Base-by-base conservation (phyloP, 2,797 vertebrate genomes). In the Sebastes itinus region DNA sequence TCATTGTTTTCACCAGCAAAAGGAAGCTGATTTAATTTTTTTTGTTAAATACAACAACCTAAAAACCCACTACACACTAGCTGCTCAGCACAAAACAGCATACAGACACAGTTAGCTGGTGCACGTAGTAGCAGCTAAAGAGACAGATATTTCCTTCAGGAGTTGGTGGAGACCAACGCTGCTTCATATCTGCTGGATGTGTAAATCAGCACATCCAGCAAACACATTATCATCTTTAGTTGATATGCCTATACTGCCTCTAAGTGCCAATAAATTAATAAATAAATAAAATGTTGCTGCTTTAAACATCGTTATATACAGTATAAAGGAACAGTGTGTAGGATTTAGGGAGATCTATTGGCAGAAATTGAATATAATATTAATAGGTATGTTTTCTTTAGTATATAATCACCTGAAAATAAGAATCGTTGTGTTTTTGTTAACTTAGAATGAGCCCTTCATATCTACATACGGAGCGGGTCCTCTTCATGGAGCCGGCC, bases 241-340 rank as follows among this genome's bases (percentile, higher is more conserved):
- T 46, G 42, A 46, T 46, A 46, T 46, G 42, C 4, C 42, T 46
- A 46, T 46, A 46, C 42, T 46, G 22, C 54, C 12, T 25, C 22
- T 0, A 14, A 25, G 54, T 56, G 18, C 8, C 18, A n/a, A 1
- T 25, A 23, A 25, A 56, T 25, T 0, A 38, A 38, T 38, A 55
- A 23, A 56, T 25, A 27, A 58, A 58, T 58, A 27, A 27, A 27
- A 58, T 16, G 55, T 27, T 58, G 13, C 25, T 1, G 55, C 35
- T 54, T 60, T 12, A 46, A 52, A 18, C n/a, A 59, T 52, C 8
- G 7, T n/a, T 52, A n/a, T 52, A 52, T 52, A 52, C 42, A 46
- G 42, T 46, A 16, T 52, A n/a, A 10, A n/a, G 16, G 16, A 46
- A 42, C 5, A 7, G 16, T 46, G 42, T 46, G 42, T 46, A 46